Conservation (phyloP, 2,113 vertebrate genomes). For the Gila orcuttii region DNA sequence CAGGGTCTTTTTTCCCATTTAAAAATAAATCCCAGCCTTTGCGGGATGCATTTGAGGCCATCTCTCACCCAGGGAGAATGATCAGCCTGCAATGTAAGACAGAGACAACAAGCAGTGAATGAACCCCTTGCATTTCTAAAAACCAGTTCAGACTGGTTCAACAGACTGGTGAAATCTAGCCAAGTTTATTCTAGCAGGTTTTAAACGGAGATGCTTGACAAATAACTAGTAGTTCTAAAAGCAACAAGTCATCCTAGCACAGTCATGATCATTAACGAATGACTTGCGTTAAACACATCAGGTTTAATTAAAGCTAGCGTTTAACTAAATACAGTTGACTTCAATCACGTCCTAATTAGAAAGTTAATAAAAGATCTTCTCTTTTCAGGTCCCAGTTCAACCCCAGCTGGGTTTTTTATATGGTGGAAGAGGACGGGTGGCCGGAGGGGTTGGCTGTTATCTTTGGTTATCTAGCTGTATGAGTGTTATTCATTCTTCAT, state of each 20-base stretch:
- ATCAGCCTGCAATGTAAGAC: constrained; percentile 56
- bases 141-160: constrained; percentile 60
- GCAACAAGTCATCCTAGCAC: not conserved
- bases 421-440: constrained; percentile 72
- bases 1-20: constrained; percentile 66
- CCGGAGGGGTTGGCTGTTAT: constrained; percentile 87
- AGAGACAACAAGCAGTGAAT: constrained; percentile 41
- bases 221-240: not conserved
- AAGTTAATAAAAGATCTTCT: constrained; percentile 53
- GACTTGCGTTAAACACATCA: constrained; percentile 28
- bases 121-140: constrained; percentile 42
- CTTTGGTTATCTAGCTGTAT: constrained; percentile 89
- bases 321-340: constrained; percentile 39
- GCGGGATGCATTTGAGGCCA: constrained; percentile 62
- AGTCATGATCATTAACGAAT: not conserved
- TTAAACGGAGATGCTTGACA: not conserved
- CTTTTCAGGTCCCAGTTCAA: constrained; percentile 65
- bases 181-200: not conserved
- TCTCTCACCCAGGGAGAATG: constrained; percentile 64
- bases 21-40: constrained; percentile 67
- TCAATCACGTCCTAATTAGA: constrained; percentile 34
- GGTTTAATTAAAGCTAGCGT: constrained; percentile 39
- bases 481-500: constrained; percentile 87
- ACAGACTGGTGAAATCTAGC: constrained; percentile 1
- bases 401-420: constrained; percentile 50